Base-by-base conservation (phyloP, 1,140 invertebrate species). In the Mamestra configurata region DNA sequence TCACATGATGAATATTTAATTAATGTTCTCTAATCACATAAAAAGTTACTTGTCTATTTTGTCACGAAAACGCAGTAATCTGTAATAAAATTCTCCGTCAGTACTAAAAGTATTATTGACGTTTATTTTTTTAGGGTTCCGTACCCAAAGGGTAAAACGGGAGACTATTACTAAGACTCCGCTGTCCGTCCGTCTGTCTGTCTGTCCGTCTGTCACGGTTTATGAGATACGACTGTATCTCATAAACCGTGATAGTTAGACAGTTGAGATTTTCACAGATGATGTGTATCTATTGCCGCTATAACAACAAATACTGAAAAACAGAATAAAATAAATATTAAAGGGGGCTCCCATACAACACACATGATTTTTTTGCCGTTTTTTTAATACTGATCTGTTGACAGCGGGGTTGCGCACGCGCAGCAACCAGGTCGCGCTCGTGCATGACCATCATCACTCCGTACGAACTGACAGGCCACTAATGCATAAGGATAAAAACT, bases 401-500 rank as follows among this genome's bases (percentile, higher is more conserved):
- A 89, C 89, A 88, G 86, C 75, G 22, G 49, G 70, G 40, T 27
- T 80, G 53, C 49, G 82, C 80, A 80, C 27, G 78, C 66, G 80
- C 79, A 77, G 66, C 70, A 49, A 53, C 53, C 77, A 75, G 76
- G 78, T 83, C 85, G 83, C 83, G 80, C 82, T 83, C 85, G 83
- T 85, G 80, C 82, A 68, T 24, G 40, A 85, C 78, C 81, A 89
- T 91, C 89, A 90, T 85, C 88, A 85, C 80, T 64, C 61, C 35
- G 35, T 51, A 27, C 46, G 20, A 22, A 82, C 85, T 91, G 89
- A 92, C 88, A 88, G 85, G 73, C 80, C 72, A 70, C 88, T 93
- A 93, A 92, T 92, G 91, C 89, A 92, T 57, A 83, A 80, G 10
- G 43, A 55, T 66, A 77, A 77, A 66, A 77, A 77, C 37, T 77